phyloP scores from a whole-genome alignment of 2,888 invertebrate genomes.

The Spodoptera exigua region DNA sequence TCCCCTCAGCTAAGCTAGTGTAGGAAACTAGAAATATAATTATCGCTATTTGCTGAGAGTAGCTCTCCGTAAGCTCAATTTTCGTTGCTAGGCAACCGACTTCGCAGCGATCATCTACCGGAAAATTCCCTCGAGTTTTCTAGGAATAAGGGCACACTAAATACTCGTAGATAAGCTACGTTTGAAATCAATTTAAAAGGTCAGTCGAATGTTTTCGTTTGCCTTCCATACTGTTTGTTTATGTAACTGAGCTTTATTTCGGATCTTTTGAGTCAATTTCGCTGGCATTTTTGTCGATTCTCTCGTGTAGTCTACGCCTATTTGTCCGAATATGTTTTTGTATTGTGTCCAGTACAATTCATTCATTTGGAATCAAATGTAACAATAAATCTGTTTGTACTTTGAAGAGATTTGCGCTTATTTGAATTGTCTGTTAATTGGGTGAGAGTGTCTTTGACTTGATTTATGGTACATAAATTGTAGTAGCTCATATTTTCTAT shows the following conservation, averaged over 20 bases:
- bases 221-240: slow-evolving; percentile 1
- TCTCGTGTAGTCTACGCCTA: too few relatives aligned
- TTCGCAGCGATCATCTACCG: slow-evolving; percentile 18
- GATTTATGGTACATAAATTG: too few relatives aligned
- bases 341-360: too few relatives aligned
- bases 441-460: too few relatives aligned
- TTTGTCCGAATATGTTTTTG: too few relatives aligned
- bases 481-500: too few relatives aligned
- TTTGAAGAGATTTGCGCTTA: neutral
- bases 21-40: slow-evolving; percentile 47
- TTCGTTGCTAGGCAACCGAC: slow-evolving; percentile 50
- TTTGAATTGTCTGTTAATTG: neutral
- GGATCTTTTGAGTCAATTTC: neutral
- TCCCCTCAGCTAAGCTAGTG: neutral
- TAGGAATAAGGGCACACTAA: slow-evolving; percentile 31
- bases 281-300: neutral
- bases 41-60: slow-evolving; percentile 23
- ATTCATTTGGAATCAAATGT: too few relatives aligned
- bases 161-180: slow-evolving; percentile 23
- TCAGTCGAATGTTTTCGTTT: slow-evolving; percentile 29
- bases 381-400: too few relatives aligned
- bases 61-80: slow-evolving; percentile 15
- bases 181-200: slow-evolving; percentile 26
- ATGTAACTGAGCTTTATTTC: slow-evolving; percentile 31
- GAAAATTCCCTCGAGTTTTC: slow-evolving; percentile 43